Evolutionary conservation across 2,113 vertebrate species (phyloP), one percentile per base, ranked within the genome.

Genomic region (Ascaphus truei): DNA sequence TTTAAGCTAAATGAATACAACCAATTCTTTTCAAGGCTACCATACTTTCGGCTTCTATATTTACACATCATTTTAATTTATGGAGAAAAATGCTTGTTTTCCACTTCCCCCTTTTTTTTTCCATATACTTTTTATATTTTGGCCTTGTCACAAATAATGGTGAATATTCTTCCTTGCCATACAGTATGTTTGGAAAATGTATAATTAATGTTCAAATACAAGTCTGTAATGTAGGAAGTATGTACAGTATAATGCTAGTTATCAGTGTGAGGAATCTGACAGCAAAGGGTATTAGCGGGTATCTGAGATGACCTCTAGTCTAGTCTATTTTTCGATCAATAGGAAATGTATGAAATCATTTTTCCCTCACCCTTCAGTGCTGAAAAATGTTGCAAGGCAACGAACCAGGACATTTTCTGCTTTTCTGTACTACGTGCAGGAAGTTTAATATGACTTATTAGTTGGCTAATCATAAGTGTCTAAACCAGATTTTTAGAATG

Each of bases 401-500:
- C 15, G 48, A 65, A 55, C 47, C 48, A 55, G 51, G 34, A 65
- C 25, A 22, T 41, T 65, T 29, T 53, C 27, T 10, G 18, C 59
- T 53, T 69, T 33, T 60, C 72, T 71, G 25, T 64, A 36, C 52
- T 27, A 58, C 7, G 13, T 15, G 16, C 3, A 61, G 7, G 36
- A n/a, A 75, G 58, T 55, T 71, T 65, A 39, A 56, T 71, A 67
- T 62, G 37, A 47, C 22, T 48, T 18, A 34, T 65, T 72, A 16
- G 29, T 56, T 76, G 36, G 1, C 18, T 71, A 62, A 72, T 43
- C 20, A 27, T 48, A 13, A 5, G 61, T 52, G n/a, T 56, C 31
- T 31, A 63, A 66, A 71, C 15, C 53, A 27, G 34, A 51, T 62
- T 59, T 58, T 73, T 29, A 56, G 15, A 62, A 57, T 65, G 67